Evolutionary conservation across 2,888 invertebrate species (phyloP).

Genomic region (Stegophylla sp.): DNA sequence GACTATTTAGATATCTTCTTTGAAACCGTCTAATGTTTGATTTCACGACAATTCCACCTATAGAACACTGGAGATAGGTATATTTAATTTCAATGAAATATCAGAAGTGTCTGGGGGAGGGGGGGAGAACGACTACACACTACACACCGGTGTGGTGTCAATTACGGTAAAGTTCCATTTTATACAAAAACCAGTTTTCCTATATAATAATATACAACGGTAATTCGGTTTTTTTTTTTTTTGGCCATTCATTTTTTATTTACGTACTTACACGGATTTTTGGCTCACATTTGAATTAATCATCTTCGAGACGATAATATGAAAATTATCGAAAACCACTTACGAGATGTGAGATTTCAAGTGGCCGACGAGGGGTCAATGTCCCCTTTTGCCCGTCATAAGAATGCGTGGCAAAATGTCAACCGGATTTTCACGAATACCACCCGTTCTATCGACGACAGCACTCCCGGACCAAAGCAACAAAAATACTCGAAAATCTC

Average conservation of each 20-base stretch:
- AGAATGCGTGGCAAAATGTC: conserved; percentile 49
- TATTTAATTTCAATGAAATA: not conserved
- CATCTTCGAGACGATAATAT: not conserved
- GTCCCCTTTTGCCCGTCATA: conserved; percentile 29
- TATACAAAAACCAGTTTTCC: conserved; percentile 30
- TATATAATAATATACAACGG: no score
- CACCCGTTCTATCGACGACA: not conserved
- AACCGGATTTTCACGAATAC: conserved; percentile 38
- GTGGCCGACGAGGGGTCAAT: conserved; percentile 44
- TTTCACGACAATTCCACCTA: not conserved
- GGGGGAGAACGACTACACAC: no score
- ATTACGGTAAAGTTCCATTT: not conserved
- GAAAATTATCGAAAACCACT: conserved; percentile 39
- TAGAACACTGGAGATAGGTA: not conserved
- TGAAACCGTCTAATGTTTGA: no score
- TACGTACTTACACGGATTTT: conserved; percentile 12
- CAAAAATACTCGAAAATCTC: not conserved
- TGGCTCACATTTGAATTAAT: conserved; percentile 16
- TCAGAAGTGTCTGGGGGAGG: not conserved
- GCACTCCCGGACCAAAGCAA: not conserved
- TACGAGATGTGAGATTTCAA: conserved; percentile 22
- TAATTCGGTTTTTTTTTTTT: conserved; percentile 7
- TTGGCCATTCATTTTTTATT: conserved; percentile 33
- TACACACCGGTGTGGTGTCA: not conserved
- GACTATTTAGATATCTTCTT: no score